Percentiles rank a stretch among this genome's conserved stretches.
Evolutionary conservation across 2,888 invertebrate species (phyloP).

Genomic region (Chalcis sispes): DNA sequence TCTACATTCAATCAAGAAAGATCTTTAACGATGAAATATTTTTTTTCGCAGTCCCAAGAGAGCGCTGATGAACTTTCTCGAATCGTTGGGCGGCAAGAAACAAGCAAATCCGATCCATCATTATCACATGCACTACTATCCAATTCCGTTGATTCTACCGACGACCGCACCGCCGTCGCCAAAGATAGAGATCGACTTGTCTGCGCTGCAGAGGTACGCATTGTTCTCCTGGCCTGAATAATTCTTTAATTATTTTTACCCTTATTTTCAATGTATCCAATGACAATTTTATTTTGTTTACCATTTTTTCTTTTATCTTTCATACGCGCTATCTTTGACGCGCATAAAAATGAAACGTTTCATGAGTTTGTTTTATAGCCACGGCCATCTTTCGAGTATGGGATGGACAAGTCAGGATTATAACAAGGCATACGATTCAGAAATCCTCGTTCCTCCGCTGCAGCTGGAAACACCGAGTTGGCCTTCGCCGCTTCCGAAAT

Average conservation of each 20-base stretch:
- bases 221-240: neutral
- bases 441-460: neutral
- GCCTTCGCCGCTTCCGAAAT: slow-evolving; percentile 38
- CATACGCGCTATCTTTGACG: slow-evolving; percentile 57
- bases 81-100: slow-evolving; percentile 46
- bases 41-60: slow-evolving; percentile 36
- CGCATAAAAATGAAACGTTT: no score
- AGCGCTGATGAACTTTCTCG: slow-evolving; percentile 48
- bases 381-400: slow-evolving; percentile 24
- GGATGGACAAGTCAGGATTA: slow-evolving; percentile 65
- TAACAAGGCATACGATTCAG: slow-evolving; percentile 43
- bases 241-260: no score
- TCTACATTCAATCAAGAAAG: neutral
- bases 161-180: slow-evolving; percentile 49
- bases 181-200: slow-evolving; percentile 53
- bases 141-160: slow-evolving; percentile 59
- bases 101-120: slow-evolving; percentile 61
- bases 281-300: neutral
- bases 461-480: neutral
- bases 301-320: slow-evolving; percentile 4
- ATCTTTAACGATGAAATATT: neutral
- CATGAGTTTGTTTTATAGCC: no score
- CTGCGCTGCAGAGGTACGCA: slow-evolving; percentile 45
- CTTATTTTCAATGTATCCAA: neutral
- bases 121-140: slow-evolving; percentile 68